Base-by-base conservation (phyloP, 2,797 vertebrate species). In the Phrynocephalus guinanensis region DNA sequence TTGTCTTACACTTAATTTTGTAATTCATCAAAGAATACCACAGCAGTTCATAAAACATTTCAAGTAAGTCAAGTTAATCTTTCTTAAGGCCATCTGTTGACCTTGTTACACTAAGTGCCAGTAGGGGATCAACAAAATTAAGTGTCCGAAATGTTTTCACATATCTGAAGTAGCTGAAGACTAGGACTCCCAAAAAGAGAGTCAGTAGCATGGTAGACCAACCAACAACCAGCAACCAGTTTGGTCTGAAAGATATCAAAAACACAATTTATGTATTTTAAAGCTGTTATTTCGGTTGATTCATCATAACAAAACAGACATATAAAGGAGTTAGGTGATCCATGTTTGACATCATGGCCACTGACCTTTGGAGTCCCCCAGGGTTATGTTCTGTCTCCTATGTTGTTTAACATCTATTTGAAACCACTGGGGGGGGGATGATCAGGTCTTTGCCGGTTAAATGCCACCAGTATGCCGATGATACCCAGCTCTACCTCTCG, bases 131-230 rank as follows among this genome's bases (percentile, higher is more conserved):
- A 76, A 72, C 50, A 52, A 50, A 52, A 38, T 9, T 24, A 28
- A 83, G 16, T 28, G 20, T 20, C 88, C 72, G 91, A 28, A 94
- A 96, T 87, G 91, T 90, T 26, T 76, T 94, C 75, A 86, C 76
- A 2, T 93, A 94, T 72, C 83, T 85, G 84, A 94, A 93, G 80
- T 95, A 96, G 89, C 95, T 96, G 79, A 90, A 60, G 66, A 91
- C 9, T 1, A 96, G 88, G 79, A 86, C 0, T 22, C 60, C 87
- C 56, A 89, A 67, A 86, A 95, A 90, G 13, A 91, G 15, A 3
- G 92, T 83, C 71, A 93, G 38, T 48, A 91, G 66, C 28, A 89
- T 3, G 26, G 90, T 60, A n/a, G 86, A 48, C 48, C 79, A 83
- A 2, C 90, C 3, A 15, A 0, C 50, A 24, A 94, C 79, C 71